Percentiles rank a stretch among this genome's conserved stretches.
Conservation (phyloP, 2,888 invertebrate genomes). For the Pandemis cinnamomeana region DNA sequence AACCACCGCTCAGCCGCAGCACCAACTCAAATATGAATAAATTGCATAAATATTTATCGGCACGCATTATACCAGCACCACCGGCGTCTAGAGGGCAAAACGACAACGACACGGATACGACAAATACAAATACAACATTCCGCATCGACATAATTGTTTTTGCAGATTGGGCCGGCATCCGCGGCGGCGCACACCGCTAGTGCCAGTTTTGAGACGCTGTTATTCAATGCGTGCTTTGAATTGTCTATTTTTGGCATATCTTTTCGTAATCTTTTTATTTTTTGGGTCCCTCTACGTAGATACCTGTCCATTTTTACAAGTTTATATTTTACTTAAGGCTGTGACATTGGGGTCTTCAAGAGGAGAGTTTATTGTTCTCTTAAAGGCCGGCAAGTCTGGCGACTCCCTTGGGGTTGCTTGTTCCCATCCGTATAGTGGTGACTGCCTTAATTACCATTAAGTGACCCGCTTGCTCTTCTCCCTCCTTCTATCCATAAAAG, state of each 20-base stretch:
- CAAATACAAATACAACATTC: constrained; percentile 69
- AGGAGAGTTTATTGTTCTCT: too few relatives aligned
- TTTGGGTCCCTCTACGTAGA: background rate
- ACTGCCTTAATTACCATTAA: too few relatives aligned
- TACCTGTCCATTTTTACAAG: background rate
- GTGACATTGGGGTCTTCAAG: too few relatives aligned
- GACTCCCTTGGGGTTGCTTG: too few relatives aligned
- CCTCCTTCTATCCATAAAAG: too few relatives aligned
- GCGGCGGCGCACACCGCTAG: constrained; percentile 71
- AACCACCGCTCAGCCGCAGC: constrained; percentile 34
- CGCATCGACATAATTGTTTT: constrained; percentile 77
- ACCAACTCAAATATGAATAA: constrained; percentile 71
- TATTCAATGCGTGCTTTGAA: constrained; percentile 50
- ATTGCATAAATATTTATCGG: constrained; percentile 81
- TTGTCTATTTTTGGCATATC: constrained; percentile 48
- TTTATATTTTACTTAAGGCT: background rate
- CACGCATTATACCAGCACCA: constrained; percentile 69
- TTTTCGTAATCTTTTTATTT: constrained; percentile 41
- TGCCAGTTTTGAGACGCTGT: constrained; percentile 68
- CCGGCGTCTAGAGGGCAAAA: constrained; percentile 66
- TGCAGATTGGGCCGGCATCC: constrained; percentile 70
- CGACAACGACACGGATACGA: constrained; percentile 54
- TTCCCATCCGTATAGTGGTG: too few relatives aligned
- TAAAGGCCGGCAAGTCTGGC: too few relatives aligned
- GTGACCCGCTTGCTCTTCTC: too few relatives aligned